Conservation (phyloP, 1,140 invertebrate genomes). For the Drosophila grimshawi region DNA sequence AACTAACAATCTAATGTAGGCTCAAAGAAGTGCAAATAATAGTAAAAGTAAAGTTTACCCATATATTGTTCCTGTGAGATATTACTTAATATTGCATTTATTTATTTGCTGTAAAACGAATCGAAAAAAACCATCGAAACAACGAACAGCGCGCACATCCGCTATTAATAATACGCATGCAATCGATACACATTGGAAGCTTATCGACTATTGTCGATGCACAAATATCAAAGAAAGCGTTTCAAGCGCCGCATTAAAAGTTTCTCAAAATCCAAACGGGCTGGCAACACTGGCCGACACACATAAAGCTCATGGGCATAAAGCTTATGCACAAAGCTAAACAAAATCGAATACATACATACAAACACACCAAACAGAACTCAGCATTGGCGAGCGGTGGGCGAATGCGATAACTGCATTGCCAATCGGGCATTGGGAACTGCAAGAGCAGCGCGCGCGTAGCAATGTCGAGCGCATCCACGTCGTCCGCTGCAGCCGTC, state of each 20-base stretch:
- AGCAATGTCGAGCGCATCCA: slow-evolving; percentile 42
- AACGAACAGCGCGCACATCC: slow-evolving; percentile 7
- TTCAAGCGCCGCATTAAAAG: slow-evolving; percentile 5
- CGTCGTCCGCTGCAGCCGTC: slow-evolving; percentile 1
- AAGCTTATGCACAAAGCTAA: slow-evolving; percentile 45
- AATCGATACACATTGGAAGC: not conserved
- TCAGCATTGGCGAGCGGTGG: slow-evolving; percentile 19
- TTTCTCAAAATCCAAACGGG: slow-evolving; percentile 6
- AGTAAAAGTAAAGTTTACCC: no score
- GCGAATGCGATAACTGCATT: slow-evolving; percentile 12
- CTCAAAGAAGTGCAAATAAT: no score
- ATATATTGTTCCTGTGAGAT: no score
- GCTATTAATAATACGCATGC: not conserved
- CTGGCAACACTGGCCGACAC: slow-evolving; percentile 18
- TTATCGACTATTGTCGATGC: not conserved
- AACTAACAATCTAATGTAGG: not conserved
- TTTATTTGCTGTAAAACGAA: not conserved
- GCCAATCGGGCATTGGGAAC: slow-evolving; percentile 11
- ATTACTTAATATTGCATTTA: no score
- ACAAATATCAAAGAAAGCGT: not conserved
- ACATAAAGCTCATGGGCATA: not conserved
- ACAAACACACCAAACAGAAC: slow-evolving; percentile 28
- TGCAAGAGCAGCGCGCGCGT: slow-evolving; percentile 3
- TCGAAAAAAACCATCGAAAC: not conserved
- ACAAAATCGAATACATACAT: slow-evolving; percentile 40